phyloP scores from a whole-genome alignment of 2,113 vertebrate genomes.

The Carettochelys insculpta region DNA sequence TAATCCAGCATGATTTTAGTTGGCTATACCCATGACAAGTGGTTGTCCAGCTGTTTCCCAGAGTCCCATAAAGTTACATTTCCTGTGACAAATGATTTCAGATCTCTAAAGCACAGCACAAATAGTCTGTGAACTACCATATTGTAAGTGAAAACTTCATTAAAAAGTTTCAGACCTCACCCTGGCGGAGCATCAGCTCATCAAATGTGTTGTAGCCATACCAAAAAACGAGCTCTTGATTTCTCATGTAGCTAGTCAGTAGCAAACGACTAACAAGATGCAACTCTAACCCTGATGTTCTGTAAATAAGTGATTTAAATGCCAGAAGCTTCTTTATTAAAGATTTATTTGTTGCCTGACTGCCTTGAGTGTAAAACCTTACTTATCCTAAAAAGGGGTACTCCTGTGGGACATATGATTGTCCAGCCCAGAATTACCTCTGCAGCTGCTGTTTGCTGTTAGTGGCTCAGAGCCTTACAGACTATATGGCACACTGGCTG shows the following conservation, averaged over 20 bases:
- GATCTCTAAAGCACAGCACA: neutral
- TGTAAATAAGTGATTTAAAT: neutral
- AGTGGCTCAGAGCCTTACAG: neutral
- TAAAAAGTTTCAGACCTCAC: neutral
- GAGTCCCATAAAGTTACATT: too few species aligned
- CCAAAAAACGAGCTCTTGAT: neutral
- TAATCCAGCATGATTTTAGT: too few species aligned
- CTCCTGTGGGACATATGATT: neutral
- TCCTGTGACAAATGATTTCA: neutral
- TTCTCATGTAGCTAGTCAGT: neutral
- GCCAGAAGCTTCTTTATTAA: neutral
- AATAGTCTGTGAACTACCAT: neutral
- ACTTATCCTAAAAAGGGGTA: neutral
- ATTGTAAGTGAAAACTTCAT: neutral
- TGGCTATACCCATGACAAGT: too few species aligned
- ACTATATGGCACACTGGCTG: neutral
- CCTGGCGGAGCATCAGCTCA: neutral
- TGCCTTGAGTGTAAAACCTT: neutral
- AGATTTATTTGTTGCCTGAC: neutral
- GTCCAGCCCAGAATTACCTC: neutral
- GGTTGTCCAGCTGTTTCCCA: too few species aligned
- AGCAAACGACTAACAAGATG: neutral
- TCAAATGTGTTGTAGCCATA: neutral
- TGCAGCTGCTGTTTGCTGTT: conserved; percentile 32
- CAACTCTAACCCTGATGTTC: neutral